Percentiles rank a stretch among this genome's conserved stretches.
phyloP scores from a whole-genome alignment of 2,113 vertebrate genomes.

The Notechis scutatus region DNA sequence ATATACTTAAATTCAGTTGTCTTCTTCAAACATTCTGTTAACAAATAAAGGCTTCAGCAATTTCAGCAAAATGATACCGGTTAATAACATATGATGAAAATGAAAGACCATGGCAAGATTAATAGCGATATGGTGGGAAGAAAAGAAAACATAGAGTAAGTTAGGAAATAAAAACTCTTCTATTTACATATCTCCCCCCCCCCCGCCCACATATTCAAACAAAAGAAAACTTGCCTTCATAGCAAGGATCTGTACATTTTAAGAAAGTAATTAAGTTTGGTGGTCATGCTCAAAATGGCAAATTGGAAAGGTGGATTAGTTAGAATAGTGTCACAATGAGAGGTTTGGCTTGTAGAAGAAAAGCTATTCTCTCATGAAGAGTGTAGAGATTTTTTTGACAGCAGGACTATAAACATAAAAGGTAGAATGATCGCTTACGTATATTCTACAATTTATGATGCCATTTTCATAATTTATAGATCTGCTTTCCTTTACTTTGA shows the following conservation, averaged over 20 bases:
- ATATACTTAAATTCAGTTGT: neutral
- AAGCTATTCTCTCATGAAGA: neutral
- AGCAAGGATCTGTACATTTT: no score
- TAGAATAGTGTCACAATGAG: neutral
- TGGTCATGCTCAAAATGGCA: no score
- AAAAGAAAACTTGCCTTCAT: no score
- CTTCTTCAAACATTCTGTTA: neutral
- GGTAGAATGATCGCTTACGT: neutral
- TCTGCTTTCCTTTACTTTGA: neutral
- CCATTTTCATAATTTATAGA: neutral
- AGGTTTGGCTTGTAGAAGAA: neutral
- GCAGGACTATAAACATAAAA: neutral
- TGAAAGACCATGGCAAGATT: neutral
- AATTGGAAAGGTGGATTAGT: no score
- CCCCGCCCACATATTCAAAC: no score
- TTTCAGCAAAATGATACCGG: neutral
- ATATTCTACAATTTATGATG: neutral
- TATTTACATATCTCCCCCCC: neutral
- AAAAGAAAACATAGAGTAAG: neutral
- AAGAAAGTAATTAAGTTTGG: no score
- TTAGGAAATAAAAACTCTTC: neutral
- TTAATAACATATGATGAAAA: neutral
- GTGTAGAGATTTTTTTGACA: neutral
- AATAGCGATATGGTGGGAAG: neutral
- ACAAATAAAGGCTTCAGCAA: neutral